Evolutionary conservation across 2,888 invertebrate species (phyloP).

Genomic region (Agrotis exclamationis): DNA sequence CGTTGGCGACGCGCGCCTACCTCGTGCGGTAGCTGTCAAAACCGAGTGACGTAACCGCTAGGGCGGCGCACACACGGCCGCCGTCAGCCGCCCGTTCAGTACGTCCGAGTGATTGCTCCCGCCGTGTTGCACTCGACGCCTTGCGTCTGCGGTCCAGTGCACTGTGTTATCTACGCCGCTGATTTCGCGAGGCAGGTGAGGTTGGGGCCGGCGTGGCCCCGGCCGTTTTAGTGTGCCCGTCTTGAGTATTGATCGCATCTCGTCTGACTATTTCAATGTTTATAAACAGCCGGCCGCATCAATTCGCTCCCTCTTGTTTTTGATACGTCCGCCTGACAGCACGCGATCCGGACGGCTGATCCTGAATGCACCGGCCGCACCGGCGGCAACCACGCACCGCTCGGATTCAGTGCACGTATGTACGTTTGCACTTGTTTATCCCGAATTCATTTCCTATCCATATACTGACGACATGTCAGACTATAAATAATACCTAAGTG

Average conservation of each 20-base stretch:
- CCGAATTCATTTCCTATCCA: slow-evolving; percentile 68
- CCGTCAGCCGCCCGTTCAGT: slow-evolving; percentile 82
- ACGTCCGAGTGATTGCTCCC: slow-evolving; percentile 77
- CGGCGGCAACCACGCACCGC: slow-evolving; percentile 70
- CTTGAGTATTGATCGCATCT: slow-evolving; percentile 84
- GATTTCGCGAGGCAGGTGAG: slow-evolving; percentile 81
- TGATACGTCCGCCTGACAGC: slow-evolving; percentile 78
- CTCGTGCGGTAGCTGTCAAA: slow-evolving; percentile 82
- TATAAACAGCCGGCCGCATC: slow-evolving; percentile 89
- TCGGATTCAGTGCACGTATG: slow-evolving; percentile 81
- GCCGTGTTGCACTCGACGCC: slow-evolving; percentile 71
- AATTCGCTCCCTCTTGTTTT: slow-evolving; percentile 83
- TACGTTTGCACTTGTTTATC: slow-evolving; percentile 79
- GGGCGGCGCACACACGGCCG: slow-evolving; percentile 84
- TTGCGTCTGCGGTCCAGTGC: slow-evolving; percentile 73
- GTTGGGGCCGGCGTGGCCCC: slow-evolving; percentile 80
- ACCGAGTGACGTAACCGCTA: slow-evolving; percentile 83
- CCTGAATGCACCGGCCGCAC: slow-evolving; percentile 77
- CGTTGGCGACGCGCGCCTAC: slow-evolving; percentile 60
- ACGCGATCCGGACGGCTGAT: slow-evolving; percentile 75
- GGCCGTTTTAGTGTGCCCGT: slow-evolving; percentile 75
- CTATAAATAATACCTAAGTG: slow-evolving; percentile 71
- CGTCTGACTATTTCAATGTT: slow-evolving; percentile 85
- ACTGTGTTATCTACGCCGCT: slow-evolving; percentile 73
- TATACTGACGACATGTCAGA: slow-evolving; percentile 67